Conservation (phyloP, 2,888 invertebrate species). For the Thecophora atra region DNA sequence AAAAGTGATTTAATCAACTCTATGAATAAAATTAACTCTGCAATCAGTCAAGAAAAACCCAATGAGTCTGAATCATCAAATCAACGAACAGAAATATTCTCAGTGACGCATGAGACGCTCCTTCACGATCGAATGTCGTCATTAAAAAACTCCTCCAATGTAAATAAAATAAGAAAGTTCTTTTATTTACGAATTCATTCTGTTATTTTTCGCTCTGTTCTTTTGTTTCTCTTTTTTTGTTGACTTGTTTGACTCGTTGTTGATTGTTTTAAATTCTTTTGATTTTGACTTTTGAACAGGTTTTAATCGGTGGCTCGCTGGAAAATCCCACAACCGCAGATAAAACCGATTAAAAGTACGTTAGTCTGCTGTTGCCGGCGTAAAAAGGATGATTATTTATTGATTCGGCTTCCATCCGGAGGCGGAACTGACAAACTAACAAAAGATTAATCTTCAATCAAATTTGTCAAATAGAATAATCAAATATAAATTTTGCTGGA, state of each 20-base stretch:
- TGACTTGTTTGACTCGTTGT: background rate
- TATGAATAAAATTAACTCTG: no score
- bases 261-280: background rate
- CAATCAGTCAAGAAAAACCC: background rate
- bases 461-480: no score
- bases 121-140: background rate
- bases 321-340: slow-evolving; percentile 17
- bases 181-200: background rate
- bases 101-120: background rate
- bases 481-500: no score
- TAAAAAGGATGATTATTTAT: background rate
- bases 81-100: background rate
- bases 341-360: slow-evolving; percentile 18
- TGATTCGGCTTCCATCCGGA: background rate
- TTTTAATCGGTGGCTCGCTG: background rate
- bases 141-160: background rate
- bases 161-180: background rate
- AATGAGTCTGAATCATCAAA: background rate
- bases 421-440: no score
- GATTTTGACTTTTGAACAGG: background rate
- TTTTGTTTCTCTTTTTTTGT: background rate
- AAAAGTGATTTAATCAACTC: no score
- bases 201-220: background rate
- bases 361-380: background rate
- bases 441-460: no score